phyloP scores from a whole-genome alignment of 2,888 invertebrate species.

The Eilema depressum region DNA sequence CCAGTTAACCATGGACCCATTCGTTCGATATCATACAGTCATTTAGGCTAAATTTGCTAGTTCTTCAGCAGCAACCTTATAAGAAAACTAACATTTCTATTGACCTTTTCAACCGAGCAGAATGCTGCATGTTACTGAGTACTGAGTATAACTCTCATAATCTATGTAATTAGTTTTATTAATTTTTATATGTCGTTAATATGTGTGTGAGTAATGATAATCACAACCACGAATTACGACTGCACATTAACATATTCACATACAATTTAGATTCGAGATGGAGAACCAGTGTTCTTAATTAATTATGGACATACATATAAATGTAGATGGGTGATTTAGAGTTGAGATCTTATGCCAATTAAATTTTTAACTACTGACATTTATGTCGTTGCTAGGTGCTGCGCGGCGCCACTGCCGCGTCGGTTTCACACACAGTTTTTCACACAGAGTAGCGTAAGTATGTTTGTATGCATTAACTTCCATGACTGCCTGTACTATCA shows the following conservation, averaged over 20 bases:
- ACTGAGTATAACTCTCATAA: not conserved
- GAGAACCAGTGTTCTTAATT: not conserved
- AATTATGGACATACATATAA: not conserved
- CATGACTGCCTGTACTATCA: no score
- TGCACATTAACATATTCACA: not conserved
- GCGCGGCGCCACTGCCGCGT: no score
- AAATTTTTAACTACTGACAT: not conserved
- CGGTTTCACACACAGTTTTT: no score
- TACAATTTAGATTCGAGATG: not conserved
- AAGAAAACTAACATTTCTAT: not conserved
- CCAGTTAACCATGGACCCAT: not conserved
- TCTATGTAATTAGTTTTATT: not conserved
- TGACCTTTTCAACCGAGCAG: not conserved
- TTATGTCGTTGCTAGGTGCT: not conserved
- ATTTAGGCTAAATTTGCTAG: no score
- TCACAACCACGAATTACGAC: not conserved
- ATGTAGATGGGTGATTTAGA: not conserved
- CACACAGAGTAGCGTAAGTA: no score
- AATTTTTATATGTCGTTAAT: not conserved
- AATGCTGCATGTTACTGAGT: not conserved
- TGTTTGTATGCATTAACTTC: no score
- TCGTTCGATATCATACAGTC: not conserved
- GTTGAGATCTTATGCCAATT: not conserved
- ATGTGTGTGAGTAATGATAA: no score
- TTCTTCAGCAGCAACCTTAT: no score